phyloP scores from a whole-genome alignment of 2,797 vertebrate species.

The Balearica regulorum region DNA sequence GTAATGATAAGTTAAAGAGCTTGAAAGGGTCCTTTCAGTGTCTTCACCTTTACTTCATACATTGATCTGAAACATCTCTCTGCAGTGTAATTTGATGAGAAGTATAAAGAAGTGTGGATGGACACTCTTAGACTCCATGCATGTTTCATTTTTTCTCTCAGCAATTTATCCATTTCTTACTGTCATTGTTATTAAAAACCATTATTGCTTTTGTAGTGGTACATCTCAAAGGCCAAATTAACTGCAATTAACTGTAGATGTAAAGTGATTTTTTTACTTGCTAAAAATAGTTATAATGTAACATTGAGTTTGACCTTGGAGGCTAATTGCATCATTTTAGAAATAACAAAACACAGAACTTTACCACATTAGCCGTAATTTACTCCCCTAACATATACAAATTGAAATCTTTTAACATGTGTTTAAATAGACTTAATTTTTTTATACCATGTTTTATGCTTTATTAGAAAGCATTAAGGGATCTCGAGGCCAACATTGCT shows the following conservation, averaged over 20 bases:
- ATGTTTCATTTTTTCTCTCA: neutral
- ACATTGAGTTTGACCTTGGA: slow-evolving; percentile 13
- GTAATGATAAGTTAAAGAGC: neutral
- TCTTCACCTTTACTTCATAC: neutral
- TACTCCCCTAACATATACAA: neutral
- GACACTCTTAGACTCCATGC: neutral
- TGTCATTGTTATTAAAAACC: slow-evolving; percentile 1
- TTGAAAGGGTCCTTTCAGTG: neutral
- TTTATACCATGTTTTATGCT: neutral
- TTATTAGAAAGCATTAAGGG: slow-evolving; percentile 21
- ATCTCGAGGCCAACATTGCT: neutral
- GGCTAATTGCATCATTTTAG: slow-evolving; percentile 29
- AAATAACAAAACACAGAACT: slow-evolving; percentile 17
- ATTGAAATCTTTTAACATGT: slow-evolving; percentile 6
- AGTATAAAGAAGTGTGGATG: neutral
- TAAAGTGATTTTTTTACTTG: slow-evolving; percentile 7
- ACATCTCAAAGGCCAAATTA: slow-evolving; percentile 24
- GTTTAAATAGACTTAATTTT: slow-evolving; percentile 31
- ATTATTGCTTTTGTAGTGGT: neutral
- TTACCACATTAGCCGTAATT: neutral
- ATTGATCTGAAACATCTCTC: neutral
- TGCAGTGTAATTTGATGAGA: neutral
- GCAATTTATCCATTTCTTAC: neutral
- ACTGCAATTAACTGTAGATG: slow-evolving; percentile 12
- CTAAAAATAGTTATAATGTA: slow-evolving; percentile 27